phyloP scores from a whole-genome alignment of 1,140 invertebrate genomes.

The Probaryconus sp. region DNA sequence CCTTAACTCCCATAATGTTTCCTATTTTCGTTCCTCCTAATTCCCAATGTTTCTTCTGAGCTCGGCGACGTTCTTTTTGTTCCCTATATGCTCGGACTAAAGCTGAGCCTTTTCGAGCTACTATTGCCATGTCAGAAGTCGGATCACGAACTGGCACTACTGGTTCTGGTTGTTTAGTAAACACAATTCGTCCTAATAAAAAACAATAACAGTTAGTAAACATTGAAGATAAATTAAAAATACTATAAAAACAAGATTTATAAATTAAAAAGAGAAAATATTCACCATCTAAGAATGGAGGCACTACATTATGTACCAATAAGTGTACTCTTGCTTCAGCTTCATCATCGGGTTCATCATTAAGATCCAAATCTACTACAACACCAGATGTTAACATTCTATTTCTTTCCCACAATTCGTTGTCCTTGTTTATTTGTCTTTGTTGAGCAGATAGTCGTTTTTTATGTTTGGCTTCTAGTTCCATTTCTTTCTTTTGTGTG shows the following conservation, averaged over 20 bases:
- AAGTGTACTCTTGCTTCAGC: conserved; percentile 96
- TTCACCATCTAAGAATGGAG: conserved; percentile 96
- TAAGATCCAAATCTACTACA: conserved; percentile 92
- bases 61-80: conserved; percentile 96
- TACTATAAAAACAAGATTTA: conserved; percentile 13
- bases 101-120: conserved; percentile 96
- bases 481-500: conserved; percentile 93
- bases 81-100: conserved; percentile 94
- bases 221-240: conserved; percentile 2
- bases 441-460: conserved; percentile 96
- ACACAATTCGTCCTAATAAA: conserved; percentile 90
- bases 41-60: conserved; percentile 99
- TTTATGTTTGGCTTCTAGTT: conserved; percentile 92
- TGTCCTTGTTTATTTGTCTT: conserved; percentile 97
- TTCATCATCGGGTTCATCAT: conserved; percentile 96
- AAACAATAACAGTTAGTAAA: neutral
- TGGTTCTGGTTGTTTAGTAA: conserved; percentile 97
- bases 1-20: conserved; percentile 95
- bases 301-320: conserved; percentile 98
- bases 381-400: conserved; percentile 98
- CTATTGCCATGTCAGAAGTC: conserved; percentile 98
- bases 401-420: conserved; percentile 99
- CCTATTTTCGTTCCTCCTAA: conserved; percentile 95
- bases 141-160: conserved; percentile 89
- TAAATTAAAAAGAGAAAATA: conserved; percentile 6